Conservation (phyloP, 1,140 invertebrate species). For the Bombyx mori region ASM3026992v2 NC_085114.1:6307501-6308000, state of each 20-base stretch:
- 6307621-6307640: conserved; percentile 45
- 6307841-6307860: neutral
- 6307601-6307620: conserved; percentile 48
- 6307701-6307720: conserved; percentile 20
- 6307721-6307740: conserved; percentile 68
- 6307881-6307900: neutral
- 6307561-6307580: conserved; percentile 60
- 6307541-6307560: conserved; percentile 50
- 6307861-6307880: neutral
- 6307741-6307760: conserved; percentile 34
- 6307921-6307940: too few relatives aligned
- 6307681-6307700: conserved; percentile 58
- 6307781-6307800: conserved; percentile 31
- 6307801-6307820: conserved; percentile 37
- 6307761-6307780: conserved; percentile 37
- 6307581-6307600: conserved; percentile 60
- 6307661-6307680: conserved; percentile 48
- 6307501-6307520: conserved; percentile 15
- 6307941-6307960: too few relatives aligned
- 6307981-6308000: too few relatives aligned
- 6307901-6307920: too few relatives aligned
- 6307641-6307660: conserved; percentile 35
- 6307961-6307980: too few relatives aligned
- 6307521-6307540: conserved; percentile 26
- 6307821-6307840: conserved; percentile 28